A percentile compares a stretch with the other conserved stretches of the same genome.
Evolutionary conservation across 1,140 invertebrate species (phyloP).

Genomic region (Lasioglossum albipes): DNA sequence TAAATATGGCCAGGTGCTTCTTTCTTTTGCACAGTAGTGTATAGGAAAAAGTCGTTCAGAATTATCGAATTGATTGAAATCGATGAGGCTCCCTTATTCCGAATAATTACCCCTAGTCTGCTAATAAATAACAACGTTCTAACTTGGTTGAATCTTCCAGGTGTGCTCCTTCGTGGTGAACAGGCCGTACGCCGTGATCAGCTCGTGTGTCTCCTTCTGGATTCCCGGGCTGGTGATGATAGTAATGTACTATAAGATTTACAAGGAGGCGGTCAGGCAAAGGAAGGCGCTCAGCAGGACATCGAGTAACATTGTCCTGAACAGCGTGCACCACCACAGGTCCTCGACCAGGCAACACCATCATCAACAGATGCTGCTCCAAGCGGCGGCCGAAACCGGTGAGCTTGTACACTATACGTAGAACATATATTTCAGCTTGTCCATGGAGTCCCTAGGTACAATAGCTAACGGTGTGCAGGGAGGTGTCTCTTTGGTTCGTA

Average conservation of each 20-base stretch:
- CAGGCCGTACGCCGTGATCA: slow-evolving; percentile 92
- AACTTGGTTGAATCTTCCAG: slow-evolving; percentile 43
- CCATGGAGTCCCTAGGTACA: slow-evolving; percentile 69
- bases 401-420: slow-evolving; percentile 68
- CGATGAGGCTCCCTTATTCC: too few species aligned
- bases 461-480: slow-evolving; percentile 67
- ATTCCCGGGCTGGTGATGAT: slow-evolving; percentile 96
- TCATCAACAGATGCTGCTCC: slow-evolving; percentile 74
- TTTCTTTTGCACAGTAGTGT: too few species aligned
- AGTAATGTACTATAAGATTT: slow-evolving; percentile 94
- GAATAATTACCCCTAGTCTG: too few species aligned
- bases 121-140: too few species aligned
- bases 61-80: too few species aligned
- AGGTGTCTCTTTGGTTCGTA: slow-evolving; percentile 17
- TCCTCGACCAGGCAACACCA: slow-evolving; percentile 82
- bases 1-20: too few species aligned
- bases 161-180: slow-evolving; percentile 93
- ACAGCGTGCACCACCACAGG: slow-evolving; percentile 89
- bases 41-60: too few species aligned
- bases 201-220: slow-evolving; percentile 96
- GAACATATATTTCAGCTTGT: slow-evolving; percentile 68
- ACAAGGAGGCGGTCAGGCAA: slow-evolving; percentile 93
- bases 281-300: slow-evolving; percentile 90
- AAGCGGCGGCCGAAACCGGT: slow-evolving; percentile 76
- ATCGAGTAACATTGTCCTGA: slow-evolving; percentile 89